Percentiles rank a stretch among this genome's conserved stretches.
Conservation (phyloP, 2,113 vertebrate species). For the Oreochromis tanganicae region DNA sequence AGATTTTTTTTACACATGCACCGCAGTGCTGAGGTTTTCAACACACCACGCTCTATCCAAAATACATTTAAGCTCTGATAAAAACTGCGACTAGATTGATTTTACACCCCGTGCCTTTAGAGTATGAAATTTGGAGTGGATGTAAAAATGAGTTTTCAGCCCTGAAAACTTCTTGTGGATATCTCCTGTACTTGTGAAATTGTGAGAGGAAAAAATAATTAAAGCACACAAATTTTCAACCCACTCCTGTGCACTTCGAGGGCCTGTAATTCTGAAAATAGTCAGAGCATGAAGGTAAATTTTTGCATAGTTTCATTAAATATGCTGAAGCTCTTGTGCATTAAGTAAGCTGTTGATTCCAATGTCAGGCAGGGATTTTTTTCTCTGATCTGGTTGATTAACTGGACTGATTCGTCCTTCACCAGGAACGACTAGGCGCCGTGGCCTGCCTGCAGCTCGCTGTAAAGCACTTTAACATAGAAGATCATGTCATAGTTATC, state of each 20-base stretch:
- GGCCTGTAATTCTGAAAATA: not conserved
- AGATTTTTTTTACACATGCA: not conserved
- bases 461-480: conserved; percentile 69
- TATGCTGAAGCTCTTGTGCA: not conserved
- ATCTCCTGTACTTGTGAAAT: not conserved
- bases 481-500: conserved; percentile 71
- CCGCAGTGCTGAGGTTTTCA: not conserved
- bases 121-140: not conserved
- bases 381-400: not conserved
- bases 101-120: not conserved
- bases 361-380: not conserved
- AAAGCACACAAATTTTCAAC: not conserved
- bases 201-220: not conserved
- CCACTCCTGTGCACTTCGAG: rapidly evolving
- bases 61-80: not conserved
- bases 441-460: conserved; percentile 74
- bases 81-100: not conserved
- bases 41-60: not conserved
- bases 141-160: not conserved
- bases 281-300: not conserved
- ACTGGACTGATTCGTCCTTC: not conserved
- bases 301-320: not conserved
- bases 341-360: not conserved
- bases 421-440: conserved; percentile 74
- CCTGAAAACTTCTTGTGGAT: not conserved